These are phyloP conservation scores for Notolepis coatsorum DNA, from an alignment of 2,797 vertebrate genomes.

Conservation along the genomic window DNA sequence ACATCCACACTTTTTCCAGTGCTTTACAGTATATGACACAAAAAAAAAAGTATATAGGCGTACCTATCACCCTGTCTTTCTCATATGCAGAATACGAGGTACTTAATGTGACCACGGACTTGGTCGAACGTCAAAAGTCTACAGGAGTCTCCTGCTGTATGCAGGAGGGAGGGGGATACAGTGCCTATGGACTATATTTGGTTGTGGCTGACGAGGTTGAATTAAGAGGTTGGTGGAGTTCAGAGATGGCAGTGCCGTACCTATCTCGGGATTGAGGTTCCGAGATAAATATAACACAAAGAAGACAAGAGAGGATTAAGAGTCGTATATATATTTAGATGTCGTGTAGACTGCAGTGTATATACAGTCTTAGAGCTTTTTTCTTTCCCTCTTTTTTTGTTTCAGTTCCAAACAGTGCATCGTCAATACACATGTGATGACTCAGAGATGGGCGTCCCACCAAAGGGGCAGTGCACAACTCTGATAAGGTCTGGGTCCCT, in stretches of 20 bases:
- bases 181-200: not conserved
- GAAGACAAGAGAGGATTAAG: not conserved
- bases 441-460: too few species aligned
- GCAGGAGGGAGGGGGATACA: not conserved
- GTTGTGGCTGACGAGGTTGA: not conserved
- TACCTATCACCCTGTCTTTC: not conserved
- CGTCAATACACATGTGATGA: too few species aligned
- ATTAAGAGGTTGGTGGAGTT: constrained; percentile 16
- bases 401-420: too few species aligned
- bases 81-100: constrained; percentile 42
- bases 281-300: not conserved
- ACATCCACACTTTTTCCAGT: constrained; percentile 57
- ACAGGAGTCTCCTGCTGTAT: constrained; percentile 22
- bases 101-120: constrained; percentile 19
- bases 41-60: constrained; percentile 17
- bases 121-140: constrained; percentile 11
- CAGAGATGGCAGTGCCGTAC: not conserved
- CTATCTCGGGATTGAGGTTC: not conserved
- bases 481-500: constrained; percentile 2
- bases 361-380: too few species aligned
- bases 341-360: too few species aligned
- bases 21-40: constrained; percentile 43
- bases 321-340: too few species aligned
- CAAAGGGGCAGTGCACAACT: too few species aligned
- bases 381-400: too few species aligned